A percentile compares a stretch with the other conserved stretches of the same genome.
Evolutionary conservation across 2,888 invertebrate genomes (phyloP).

Genomic region (Prostheceraeus crozeri): DNA sequence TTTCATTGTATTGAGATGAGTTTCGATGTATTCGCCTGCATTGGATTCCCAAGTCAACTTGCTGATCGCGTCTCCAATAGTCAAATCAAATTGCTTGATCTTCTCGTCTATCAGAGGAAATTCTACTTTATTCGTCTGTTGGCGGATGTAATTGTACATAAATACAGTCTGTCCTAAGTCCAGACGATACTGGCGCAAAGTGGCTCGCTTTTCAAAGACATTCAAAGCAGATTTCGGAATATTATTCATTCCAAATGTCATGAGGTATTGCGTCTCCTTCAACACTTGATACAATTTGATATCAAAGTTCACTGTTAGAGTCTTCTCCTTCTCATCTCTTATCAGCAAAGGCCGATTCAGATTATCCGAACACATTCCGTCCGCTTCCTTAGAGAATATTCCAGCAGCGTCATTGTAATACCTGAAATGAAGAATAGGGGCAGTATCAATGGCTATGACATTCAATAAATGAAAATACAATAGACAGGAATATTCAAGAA

Average conservation of each 20-base stretch:
- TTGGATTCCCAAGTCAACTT: constrained; percentile 58
- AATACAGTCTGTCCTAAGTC: constrained; percentile 55
- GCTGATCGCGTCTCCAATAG: constrained; percentile 20
- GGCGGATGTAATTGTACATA: constrained; percentile 76
- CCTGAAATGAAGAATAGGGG: too few relatives aligned
- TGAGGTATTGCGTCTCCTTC: constrained; percentile 79
- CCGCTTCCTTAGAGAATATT: too few relatives aligned
- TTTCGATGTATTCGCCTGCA: constrained; percentile 72
- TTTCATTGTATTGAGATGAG: constrained; percentile 70
- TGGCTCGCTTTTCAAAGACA: constrained; percentile 71
- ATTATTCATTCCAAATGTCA: constrained; percentile 67
- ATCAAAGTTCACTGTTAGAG: constrained; percentile 33
- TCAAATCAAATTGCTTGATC: constrained; percentile 71
- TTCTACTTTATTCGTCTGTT: constrained; percentile 74
- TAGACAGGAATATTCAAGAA: too few relatives aligned
- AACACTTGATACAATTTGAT: constrained; percentile 66
- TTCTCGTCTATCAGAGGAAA: constrained; percentile 74
- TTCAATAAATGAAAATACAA: too few relatives aligned
- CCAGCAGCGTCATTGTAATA: too few relatives aligned
- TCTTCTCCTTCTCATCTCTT: constrained; percentile 3
- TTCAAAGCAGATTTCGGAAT: constrained; percentile 61
- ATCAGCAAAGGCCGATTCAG: background rate
- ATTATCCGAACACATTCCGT: background rate
- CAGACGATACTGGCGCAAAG: constrained; percentile 67
- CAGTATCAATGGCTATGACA: too few relatives aligned